These are phyloP conservation scores for Drosophila simulans DNA, from an alignment of 1,140 invertebrate genomes.

Conservation along the genomic window DNA sequence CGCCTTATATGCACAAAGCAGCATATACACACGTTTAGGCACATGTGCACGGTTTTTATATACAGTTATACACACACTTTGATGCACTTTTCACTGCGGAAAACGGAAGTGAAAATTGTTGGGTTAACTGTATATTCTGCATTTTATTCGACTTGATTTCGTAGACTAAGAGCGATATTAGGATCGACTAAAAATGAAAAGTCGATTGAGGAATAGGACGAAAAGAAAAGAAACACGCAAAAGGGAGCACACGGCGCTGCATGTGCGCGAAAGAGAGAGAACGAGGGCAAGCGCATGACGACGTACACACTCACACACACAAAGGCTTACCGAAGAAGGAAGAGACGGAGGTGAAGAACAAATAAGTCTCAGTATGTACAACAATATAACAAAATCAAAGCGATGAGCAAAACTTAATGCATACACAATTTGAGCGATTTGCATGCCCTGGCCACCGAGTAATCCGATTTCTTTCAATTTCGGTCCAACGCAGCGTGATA, in stretches of 20 bases:
- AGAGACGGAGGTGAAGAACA: conserved; percentile 29
- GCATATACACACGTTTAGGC: conserved; percentile 15
- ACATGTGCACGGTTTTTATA: conserved; percentile 29
- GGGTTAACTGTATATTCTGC: not conserved
- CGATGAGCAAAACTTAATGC: conserved; percentile 58
- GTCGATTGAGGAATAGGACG: conserved; percentile 17
- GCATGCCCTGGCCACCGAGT: conserved; percentile 17
- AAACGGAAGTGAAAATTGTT: conserved; percentile 8
- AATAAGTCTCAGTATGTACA: conserved; percentile 47
- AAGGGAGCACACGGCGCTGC: conserved; percentile 26
- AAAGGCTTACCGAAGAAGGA: conserved; percentile 29
- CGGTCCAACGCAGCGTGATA: conserved; percentile 22
- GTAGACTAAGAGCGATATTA: conserved; percentile 3
- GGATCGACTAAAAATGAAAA: conserved; percentile 11
- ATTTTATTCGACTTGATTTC: conserved; percentile 1
- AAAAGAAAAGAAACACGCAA: conserved; percentile 15
- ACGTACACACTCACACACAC: conserved; percentile 43
- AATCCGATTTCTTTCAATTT: conserved; percentile 12
- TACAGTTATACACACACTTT: conserved; percentile 51
- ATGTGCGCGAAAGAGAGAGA: conserved; percentile 69
- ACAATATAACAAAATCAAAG: conserved; percentile 60
- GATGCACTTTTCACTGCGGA: conserved; percentile 31
- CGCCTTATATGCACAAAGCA: conserved; percentile 34
- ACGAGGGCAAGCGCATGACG: conserved; percentile 77
- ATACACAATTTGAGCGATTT: conserved; percentile 56